Percentiles rank a stretch among this genome's conserved stretches.
phyloP scores from a whole-genome alignment of 2,797 vertebrate species.

The Bradypodion ventrale region DNA sequence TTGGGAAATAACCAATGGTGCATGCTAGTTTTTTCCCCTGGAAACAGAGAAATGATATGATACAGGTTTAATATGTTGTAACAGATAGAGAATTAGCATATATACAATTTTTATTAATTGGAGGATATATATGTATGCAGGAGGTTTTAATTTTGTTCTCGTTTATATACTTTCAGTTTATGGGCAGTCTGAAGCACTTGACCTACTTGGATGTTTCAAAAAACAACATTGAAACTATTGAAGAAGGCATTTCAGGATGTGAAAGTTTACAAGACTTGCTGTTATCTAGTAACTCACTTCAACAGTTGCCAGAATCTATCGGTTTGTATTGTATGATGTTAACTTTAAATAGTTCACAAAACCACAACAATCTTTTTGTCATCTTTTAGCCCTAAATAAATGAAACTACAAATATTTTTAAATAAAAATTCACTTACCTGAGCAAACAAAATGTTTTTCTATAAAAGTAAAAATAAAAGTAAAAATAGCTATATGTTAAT shows the following conservation, averaged over 20 bases:
- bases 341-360: background rate
- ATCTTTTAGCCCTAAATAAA: background rate
- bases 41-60: background rate
- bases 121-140: background rate
- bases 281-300: slow-evolving; percentile 93
- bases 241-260: slow-evolving; percentile 94
- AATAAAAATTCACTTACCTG: background rate
- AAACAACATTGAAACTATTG: slow-evolving; percentile 94
- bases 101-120: background rate
- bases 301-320: slow-evolving; percentile 92
- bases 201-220: slow-evolving; percentile 96
- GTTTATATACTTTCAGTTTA: slow-evolving; percentile 78
- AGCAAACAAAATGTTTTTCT: background rate
- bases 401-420: background rate
- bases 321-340: slow-evolving; percentile 77
- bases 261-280: slow-evolving; percentile 93
- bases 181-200: slow-evolving; percentile 92
- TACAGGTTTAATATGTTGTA: background rate
- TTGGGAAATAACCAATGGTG: background rate
- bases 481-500: background rate
- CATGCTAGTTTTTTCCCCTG: background rate
- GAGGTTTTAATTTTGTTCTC: slow-evolving; percentile 27
- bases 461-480: too few relatives aligned
- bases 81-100: background rate
- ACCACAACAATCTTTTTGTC: background rate